Conservation (phyloP, 2,797 vertebrate genomes). For the Discoglossus pictus region DNA sequence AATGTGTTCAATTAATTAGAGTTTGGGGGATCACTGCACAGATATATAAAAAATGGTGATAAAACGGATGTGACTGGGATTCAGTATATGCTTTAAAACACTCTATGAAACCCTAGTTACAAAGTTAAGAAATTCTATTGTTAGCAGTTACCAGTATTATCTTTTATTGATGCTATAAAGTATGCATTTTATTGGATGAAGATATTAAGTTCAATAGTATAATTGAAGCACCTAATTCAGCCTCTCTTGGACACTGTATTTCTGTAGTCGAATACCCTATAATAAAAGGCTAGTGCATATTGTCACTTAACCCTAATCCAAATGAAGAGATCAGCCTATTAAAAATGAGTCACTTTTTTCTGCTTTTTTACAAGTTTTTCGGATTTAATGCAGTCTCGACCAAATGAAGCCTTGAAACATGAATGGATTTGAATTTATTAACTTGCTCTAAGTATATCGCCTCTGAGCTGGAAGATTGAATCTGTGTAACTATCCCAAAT, state of each 20-base stretch:
- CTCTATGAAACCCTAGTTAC: conserved; percentile 60
- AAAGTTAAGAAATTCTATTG: conserved; percentile 63
- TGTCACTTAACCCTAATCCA: conserved; percentile 69
- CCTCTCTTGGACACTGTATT: conserved; percentile 62
- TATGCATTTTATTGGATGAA: conserved; percentile 69
- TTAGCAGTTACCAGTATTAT: conserved; percentile 62
- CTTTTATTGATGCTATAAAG: conserved; percentile 69
- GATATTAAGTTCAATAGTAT: conserved; percentile 70
- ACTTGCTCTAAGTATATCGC: conserved; percentile 18
- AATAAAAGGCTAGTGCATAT: conserved; percentile 64
- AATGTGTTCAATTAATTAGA: conserved; percentile 66
- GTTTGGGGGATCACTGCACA: conserved; percentile 56
- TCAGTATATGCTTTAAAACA: conserved; percentile 56
- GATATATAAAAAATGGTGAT: conserved; percentile 56
- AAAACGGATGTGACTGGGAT: conserved; percentile 55
- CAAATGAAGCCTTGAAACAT: conserved; percentile 40
- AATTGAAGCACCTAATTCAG: conserved; percentile 60
- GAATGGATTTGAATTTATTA: conserved; percentile 32
- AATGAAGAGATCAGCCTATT: conserved; percentile 69
- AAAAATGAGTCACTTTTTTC: conserved; percentile 62
- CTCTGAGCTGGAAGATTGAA: conserved; percentile 19
- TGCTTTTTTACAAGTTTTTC: conserved; percentile 58
- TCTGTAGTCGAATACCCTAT: conserved; percentile 54
- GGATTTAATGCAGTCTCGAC: conserved; percentile 65
- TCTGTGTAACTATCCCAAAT: not conserved